Base-by-base conservation (phyloP, 2,888 invertebrate genomes). In the Ormyrus nitidulus region DNA sequence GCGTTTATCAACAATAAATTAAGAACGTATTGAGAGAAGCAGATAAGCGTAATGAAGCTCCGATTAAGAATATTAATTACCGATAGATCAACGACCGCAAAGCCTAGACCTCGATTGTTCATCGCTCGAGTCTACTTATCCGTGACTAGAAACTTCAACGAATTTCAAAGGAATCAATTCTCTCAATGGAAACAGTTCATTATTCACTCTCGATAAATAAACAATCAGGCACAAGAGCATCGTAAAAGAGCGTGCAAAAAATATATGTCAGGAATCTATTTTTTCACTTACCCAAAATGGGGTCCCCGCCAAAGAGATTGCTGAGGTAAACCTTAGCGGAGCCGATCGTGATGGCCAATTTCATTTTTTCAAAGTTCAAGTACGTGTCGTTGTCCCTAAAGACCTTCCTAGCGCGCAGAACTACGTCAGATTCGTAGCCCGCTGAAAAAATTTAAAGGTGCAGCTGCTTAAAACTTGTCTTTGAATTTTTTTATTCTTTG, bases 241-340 rank as follows among this genome's bases (percentile, higher is more conserved):
- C 34, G 34, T 34, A 34, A 34, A 34, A 34, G 34, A 34, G 34
- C 34, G 34, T 4, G 34, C 34, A 34, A 34, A 34, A 34, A 34
- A 34, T 4, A 34, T 34, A 34, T 4, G 34, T 34, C 34, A 4
- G 34, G 34, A 34, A 4, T 34, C 4, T 34, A 2, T 65, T 8
- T 19, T n/a, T 56, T 59, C 53, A 85, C 88, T 88, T 82, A 91
- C 94, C 94, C 1, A 95, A 91, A 51, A 93, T 90, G 81, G 93
- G 93, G 87, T 95, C 94, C 0, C 94, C 93, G 79, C 93, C 93
- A 86, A 95, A 95, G 58, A 95, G 91, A 87, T 95, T 94, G 71
- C 93, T 94, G 59, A 95, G 91, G 86, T 93, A 91, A 81, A 95
- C 91, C 69, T 91, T 91, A 0, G 94, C 93, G 74, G 92, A 91